Base-by-base conservation (phyloP, 92 coral and sea anemone species). In the Ricordea florida region DNA sequence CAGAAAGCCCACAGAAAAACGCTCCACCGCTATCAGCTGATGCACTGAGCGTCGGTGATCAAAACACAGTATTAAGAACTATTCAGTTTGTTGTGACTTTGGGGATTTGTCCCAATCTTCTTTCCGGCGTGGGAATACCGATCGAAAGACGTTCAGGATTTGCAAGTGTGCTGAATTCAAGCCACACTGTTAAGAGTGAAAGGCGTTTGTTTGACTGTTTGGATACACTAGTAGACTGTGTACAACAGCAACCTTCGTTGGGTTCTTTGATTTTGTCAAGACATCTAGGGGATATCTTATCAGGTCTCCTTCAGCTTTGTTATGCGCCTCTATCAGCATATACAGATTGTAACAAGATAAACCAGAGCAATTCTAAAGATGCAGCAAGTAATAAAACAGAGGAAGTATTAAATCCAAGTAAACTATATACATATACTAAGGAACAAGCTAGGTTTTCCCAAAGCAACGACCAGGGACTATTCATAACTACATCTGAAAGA, bases 91-190 rank as follows among this genome's bases (percentile, higher is more conserved):
- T 91, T 17, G 92, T 88, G 0, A 73, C 76, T 24, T 77, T 94
- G 14, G 97, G 98, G 11, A 71, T 90, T 58, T 91, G 93, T 51
- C 97, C 98, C 7, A 91, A 91, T 51, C 90, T 94, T 10, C 57
- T 85, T 1, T 80, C 90, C 0, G 97, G 98, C 22, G 93, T 94
- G 13, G 98, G 98, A 10, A 34, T 88, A 14, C 93, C 98, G 25
- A 57, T 94, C 14, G 94, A 94, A 47, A 87, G 65, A 28, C 81
- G 98, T 7, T 81, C 98, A 10, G 94, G 94, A 26, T 94, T 81
- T 79, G 82, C 84, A 24, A 59, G 64, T 10, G 35, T 75, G n/a
- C 41, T 91, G 22, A 66, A 76, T 36, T 47, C 49, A 37, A 25
- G 71, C 24, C 65, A 59, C 20, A n/a, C 20, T 18, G 2, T 47